phyloP scores from a whole-genome alignment of 2,888 invertebrate genomes.

The Anoplius nigerrimus region DNA sequence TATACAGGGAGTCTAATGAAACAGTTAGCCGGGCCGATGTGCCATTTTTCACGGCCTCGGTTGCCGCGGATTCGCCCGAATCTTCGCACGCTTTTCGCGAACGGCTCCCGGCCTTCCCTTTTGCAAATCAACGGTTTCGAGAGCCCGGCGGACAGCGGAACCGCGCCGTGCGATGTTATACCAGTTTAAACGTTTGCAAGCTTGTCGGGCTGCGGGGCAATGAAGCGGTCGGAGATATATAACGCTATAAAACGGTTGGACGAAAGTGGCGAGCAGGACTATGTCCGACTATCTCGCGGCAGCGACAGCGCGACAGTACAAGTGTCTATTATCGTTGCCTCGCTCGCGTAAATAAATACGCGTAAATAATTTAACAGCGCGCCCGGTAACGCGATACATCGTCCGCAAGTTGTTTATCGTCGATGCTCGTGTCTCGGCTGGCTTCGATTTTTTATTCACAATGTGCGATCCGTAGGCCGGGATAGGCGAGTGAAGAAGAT shows the following conservation, averaged over 20 bases:
- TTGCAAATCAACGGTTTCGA: not conserved
- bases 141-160: constrained; percentile 31
- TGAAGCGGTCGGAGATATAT: constrained; percentile 51
- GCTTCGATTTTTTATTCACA: no score
- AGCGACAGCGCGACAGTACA: constrained; percentile 13
- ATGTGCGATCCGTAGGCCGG: no score
- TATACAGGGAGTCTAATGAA: no score
- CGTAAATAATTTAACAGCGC: constrained; percentile 47
- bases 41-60: not conserved
- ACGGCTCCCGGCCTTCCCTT: not conserved
- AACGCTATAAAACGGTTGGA: constrained; percentile 46
- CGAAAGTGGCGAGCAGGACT: constrained; percentile 40
- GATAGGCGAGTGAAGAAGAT: no score
- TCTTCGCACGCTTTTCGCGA: not conserved
- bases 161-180: constrained; percentile 42
- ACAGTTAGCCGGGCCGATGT: not conserved
- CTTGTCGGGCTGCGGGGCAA: constrained; percentile 50
- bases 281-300: constrained; percentile 16
- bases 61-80: not conserved
- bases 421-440: no score
- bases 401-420: not conserved
- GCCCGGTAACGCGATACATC: constrained; percentile 24
- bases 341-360: constrained; percentile 34
- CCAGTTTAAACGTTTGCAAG: constrained; percentile 43
- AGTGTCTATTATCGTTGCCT: constrained; percentile 50